These are phyloP conservation scores for Amphimallon solstitiale DNA, from an alignment of 2,888 invertebrate species.

Conservation along the genomic window DNA sequence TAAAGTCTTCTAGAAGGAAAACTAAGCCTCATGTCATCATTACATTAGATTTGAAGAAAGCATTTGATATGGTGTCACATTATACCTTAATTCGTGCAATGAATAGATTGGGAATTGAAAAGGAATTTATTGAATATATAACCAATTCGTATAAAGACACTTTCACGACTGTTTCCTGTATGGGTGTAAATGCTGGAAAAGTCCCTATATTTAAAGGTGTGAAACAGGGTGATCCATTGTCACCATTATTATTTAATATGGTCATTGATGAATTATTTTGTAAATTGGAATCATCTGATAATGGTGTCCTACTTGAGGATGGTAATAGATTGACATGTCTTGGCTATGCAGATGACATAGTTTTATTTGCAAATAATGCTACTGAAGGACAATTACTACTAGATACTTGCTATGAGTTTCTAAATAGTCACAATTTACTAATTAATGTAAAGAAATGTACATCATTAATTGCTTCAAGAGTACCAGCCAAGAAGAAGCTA, in stretches of 20 bases:
- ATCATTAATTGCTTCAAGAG: slow-evolving; percentile 26
- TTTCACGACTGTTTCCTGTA: slow-evolving; percentile 46
- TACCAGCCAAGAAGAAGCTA: slow-evolving; percentile 30
- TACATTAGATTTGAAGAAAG: slow-evolving; percentile 59
- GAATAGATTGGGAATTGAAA: slow-evolving; percentile 51
- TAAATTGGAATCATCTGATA: slow-evolving; percentile 7
- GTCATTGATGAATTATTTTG: slow-evolving; percentile 49
- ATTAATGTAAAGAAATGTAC: slow-evolving; percentile 41
- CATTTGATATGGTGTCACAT: slow-evolving; percentile 55
- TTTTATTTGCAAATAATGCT: slow-evolving; percentile 53
- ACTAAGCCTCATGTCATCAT: slow-evolving; percentile 42
- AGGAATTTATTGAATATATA: slow-evolving; percentile 51
- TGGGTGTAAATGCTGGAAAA: slow-evolving; percentile 10
- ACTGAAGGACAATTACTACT: slow-evolving; percentile 50
- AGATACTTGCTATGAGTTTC: slow-evolving; percentile 30
- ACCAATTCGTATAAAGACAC: slow-evolving; percentile 47
- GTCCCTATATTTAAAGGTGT: slow-evolving; percentile 53
- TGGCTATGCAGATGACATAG: slow-evolving; percentile 58
- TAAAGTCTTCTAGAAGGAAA: neutral
- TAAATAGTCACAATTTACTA: slow-evolving; percentile 45
- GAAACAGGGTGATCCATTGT: slow-evolving; percentile 59
- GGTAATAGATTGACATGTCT: slow-evolving; percentile 41
- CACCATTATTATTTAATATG: slow-evolving; percentile 49
- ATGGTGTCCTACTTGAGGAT: neutral
- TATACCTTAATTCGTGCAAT: slow-evolving; percentile 49